Conservation (phyloP, 2,888 invertebrate genomes). For the Laothoe populi region DNA sequence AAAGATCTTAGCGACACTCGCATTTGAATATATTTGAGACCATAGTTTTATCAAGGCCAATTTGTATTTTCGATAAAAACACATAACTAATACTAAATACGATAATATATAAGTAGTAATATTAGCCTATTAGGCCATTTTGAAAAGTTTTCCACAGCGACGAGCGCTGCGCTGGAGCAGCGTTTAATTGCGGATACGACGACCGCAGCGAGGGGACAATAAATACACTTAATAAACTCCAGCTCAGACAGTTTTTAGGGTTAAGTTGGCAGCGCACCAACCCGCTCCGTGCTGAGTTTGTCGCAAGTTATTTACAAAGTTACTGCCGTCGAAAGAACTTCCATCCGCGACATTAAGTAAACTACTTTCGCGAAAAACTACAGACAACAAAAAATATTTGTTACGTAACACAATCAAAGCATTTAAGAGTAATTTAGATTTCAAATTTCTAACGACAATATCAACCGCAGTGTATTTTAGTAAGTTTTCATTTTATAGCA, state of each 20-base stretch:
- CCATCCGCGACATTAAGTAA: not conserved
- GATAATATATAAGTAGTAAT: too few species aligned
- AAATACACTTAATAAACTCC: conserved; percentile 21
- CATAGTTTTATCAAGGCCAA: too few species aligned
- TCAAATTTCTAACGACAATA: not conserved
- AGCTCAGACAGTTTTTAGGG: conserved; percentile 12
- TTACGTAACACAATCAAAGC: not conserved
- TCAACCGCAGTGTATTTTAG: not conserved
- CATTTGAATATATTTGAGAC: too few species aligned
- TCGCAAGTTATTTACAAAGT: conserved; percentile 23
- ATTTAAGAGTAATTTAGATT: conserved; percentile 1
- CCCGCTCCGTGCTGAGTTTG: conserved; percentile 6
- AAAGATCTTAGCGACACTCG: too few species aligned
- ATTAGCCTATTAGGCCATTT: too few species aligned
- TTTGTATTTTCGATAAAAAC: too few species aligned
- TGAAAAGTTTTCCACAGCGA: too few species aligned
- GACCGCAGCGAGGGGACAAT: conserved; percentile 22
- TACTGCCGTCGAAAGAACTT: conserved; percentile 15
- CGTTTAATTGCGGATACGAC: conserved; percentile 18
- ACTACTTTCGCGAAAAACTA: conserved; percentile 7
- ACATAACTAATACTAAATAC: too few species aligned
- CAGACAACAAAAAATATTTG: not conserved
- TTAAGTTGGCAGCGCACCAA: conserved; percentile 22
- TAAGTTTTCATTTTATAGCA: too few species aligned
- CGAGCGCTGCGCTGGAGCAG: not conserved